A percentile compares a stretch with the other conserved stretches of the same genome.
Conservation (phyloP, 2,888 invertebrate species). For the Ischnura elegans region DNA sequence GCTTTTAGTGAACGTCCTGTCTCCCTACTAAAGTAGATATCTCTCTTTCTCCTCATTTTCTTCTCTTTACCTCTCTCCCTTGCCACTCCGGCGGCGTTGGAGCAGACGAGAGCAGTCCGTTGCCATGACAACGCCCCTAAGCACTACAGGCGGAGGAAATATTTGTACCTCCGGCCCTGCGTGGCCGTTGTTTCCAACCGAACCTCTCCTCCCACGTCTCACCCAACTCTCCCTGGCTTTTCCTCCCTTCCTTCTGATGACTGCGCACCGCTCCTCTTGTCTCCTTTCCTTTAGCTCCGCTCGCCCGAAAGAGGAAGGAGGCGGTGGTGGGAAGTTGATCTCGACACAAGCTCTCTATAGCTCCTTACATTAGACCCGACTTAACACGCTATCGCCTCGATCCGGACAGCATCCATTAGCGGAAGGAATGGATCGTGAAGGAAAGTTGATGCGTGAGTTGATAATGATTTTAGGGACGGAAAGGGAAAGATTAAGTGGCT, state of each 20-base stretch:
- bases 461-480: not conserved
- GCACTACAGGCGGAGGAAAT: not conserved
- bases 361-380: not conserved
- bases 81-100: not conserved
- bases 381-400: not conserved
- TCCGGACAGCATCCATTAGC: not conserved
- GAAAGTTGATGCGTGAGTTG: not conserved
- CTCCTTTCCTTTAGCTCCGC: not conserved
- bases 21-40: not conserved
- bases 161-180: not conserved
- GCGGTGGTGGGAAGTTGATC: not conserved
- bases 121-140: slow-evolving; percentile 38
- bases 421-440: not conserved
- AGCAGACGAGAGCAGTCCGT: not conserved
- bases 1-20: too few species aligned
- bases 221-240: not conserved
- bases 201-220: not conserved
- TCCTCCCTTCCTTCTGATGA: not conserved
- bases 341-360: not conserved
- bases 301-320: not conserved
- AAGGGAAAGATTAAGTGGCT: not conserved
- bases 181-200: not conserved
- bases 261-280: not conserved
- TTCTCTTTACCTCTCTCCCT: not conserved
- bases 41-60: not conserved